phyloP scores from a whole-genome alignment of 1,140 invertebrate genomes.

The Drosophila cardini region DNA sequence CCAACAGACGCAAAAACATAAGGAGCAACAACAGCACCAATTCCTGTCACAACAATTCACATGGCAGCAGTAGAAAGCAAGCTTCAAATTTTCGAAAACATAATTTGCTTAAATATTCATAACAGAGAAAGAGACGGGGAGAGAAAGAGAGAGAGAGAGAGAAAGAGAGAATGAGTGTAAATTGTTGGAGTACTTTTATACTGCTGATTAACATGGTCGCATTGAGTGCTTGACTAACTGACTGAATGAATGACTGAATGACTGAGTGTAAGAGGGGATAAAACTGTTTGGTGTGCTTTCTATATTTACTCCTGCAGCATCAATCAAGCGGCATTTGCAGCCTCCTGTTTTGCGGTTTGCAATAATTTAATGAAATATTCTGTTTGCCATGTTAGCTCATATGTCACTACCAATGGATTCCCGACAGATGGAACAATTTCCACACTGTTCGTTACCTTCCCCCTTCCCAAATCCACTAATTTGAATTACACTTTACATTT shows the following conservation, averaged over 20 bases:
- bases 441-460: neutral
- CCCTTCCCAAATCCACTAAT: conserved; percentile 36
- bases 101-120: conserved; percentile 79
- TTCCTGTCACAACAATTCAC: conserved; percentile 66
- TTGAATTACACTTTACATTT: conserved; percentile 64
- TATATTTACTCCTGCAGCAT: conserved; percentile 37
- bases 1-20: conserved; percentile 36
- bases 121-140: conserved; percentile 12
- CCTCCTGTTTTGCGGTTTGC: conserved; percentile 48
- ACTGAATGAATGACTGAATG: neutral
- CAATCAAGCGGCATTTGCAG: conserved; percentile 67
- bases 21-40: conserved; percentile 26
- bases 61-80: conserved; percentile 29
- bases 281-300: neutral
- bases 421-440: conserved; percentile 10
- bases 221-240: conserved; percentile 6
- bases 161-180: conserved; percentile 46
- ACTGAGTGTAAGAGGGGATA: neutral
- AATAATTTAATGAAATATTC: conserved; percentile 79
- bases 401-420: conserved; percentile 1
- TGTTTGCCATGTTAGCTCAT: conserved; percentile 59
- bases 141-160: no score
- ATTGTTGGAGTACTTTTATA: conserved; percentile 46
- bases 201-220: conserved; percentile 64
- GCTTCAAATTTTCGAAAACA: conserved; percentile 42